Evolutionary conservation across 2,797 vertebrate genomes (phyloP).

Genomic region (Amphiprion clarkii): DNA sequence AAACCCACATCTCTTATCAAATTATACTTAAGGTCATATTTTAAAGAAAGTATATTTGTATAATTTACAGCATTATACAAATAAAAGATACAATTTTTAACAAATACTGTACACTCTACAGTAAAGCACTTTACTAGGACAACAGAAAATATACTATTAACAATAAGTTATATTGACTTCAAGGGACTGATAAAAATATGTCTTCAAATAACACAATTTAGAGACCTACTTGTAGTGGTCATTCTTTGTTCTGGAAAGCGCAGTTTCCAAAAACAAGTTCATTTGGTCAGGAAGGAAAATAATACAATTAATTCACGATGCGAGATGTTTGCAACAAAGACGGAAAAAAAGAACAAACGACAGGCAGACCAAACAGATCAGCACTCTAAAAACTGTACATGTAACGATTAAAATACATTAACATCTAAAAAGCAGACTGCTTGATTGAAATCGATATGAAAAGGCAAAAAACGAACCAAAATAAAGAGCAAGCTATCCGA

Average conservation of each 20-base stretch:
- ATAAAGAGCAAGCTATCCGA: constrained; percentile 4
- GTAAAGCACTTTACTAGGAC: constrained; percentile 58
- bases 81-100: constrained; percentile 55
- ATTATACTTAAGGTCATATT: constrained; percentile 34
- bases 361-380: not conserved
- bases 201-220: constrained; percentile 62
- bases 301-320: constrained; percentile 9
- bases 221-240: constrained; percentile 62
- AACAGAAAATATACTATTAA: constrained; percentile 37
- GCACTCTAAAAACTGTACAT: constrained; percentile 62
- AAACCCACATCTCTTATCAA: constrained; percentile 25
- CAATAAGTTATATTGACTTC: constrained; percentile 63
- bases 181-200: constrained; percentile 17
- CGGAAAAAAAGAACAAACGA: not conserved
- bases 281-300: constrained; percentile 56
- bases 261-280: constrained; percentile 24
- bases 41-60: constrained; percentile 48
- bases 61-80: constrained; percentile 72
- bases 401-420: constrained; percentile 45
- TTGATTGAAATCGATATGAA: constrained; percentile 35
- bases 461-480: not conserved
- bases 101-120: constrained; percentile 78
- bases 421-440: constrained; percentile 46
- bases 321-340: constrained; percentile 10
- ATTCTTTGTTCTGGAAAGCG: constrained; percentile 35